phyloP scores from a whole-genome alignment of 2,888 invertebrate genomes.

The Agrochola circellaris region DNA sequence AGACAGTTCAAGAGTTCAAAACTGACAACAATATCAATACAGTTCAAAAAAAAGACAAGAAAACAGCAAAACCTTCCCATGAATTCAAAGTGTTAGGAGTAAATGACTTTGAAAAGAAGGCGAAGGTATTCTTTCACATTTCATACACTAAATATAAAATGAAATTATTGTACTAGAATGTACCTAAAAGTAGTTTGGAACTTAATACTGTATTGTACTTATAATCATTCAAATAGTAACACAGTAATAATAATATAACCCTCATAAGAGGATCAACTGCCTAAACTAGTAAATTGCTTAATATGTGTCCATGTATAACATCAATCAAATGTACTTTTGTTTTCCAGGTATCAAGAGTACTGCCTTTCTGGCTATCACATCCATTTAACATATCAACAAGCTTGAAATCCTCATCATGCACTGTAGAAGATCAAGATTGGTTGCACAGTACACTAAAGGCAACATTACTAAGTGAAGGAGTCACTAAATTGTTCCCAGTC shows the following conservation, averaged over 20 bases:
- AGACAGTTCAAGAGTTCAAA: conserved; percentile 54
- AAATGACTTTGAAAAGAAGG: conserved; percentile 90
- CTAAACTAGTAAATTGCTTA: background rate
- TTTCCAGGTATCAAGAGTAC: conserved; percentile 93
- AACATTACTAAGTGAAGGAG: conserved; percentile 92
- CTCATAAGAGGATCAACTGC: background rate
- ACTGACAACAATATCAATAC: conserved; percentile 47
- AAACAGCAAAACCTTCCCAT: conserved; percentile 67
- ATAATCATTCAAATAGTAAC: background rate
- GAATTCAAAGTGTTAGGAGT: conserved; percentile 93
- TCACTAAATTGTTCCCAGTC: conserved; percentile 95
- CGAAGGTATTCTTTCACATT: conserved; percentile 79
- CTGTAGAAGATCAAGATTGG: conserved; percentile 90
- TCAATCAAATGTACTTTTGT: conserved; percentile 11
- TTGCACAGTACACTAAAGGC: conserved; percentile 92
- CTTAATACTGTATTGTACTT: background rate
- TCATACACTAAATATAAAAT: background rate
- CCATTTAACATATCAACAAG: conserved; percentile 95
- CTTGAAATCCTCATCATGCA: conserved; percentile 90
- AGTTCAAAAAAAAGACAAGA: conserved; percentile 49
- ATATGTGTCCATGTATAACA: background rate
- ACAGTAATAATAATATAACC: background rate
- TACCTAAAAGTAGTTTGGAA: background rate
- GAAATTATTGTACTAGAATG: background rate
- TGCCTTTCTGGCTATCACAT: conserved; percentile 96